A percentile compares a stretch with the other conserved stretches of the same genome.
Conservation (phyloP, 1,140 invertebrate species). For the Sarcophaga peregrina region DNA sequence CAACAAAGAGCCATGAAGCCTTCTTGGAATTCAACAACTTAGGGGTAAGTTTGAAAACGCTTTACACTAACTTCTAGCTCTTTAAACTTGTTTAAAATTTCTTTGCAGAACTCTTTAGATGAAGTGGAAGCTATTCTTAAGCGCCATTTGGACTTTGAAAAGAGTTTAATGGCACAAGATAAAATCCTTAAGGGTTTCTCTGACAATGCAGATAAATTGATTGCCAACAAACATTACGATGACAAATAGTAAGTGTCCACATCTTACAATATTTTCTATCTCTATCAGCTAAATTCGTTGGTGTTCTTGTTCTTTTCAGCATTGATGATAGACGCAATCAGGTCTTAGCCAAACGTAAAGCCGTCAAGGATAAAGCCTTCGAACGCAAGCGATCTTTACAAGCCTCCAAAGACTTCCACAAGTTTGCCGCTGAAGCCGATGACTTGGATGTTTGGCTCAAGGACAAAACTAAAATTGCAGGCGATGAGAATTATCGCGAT, state of each 20-base stretch:
- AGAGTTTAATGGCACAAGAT: slow-evolving; percentile 92
- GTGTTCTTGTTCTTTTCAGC: slow-evolving; percentile 64
- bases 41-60: slow-evolving; percentile 74
- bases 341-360: slow-evolving; percentile 78
- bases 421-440: slow-evolving; percentile 89
- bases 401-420: slow-evolving; percentile 83
- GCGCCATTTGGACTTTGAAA: slow-evolving; percentile 94
- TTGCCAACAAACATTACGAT: slow-evolving; percentile 88
- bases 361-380: slow-evolving; percentile 80
- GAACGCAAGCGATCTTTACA: slow-evolving; percentile 78
- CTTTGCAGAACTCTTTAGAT: slow-evolving; percentile 85
- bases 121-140: slow-evolving; percentile 94
- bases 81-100: not conserved
- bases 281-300: not conserved
- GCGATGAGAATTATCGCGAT: slow-evolving; percentile 93
- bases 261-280: not conserved
- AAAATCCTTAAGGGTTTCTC: slow-evolving; percentile 88
- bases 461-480: slow-evolving; percentile 91
- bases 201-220: slow-evolving; percentile 87
- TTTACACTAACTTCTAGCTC: not conserved
- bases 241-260: slow-evolving; percentile 76
- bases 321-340: slow-evolving; percentile 81
- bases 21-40: slow-evolving; percentile 91
- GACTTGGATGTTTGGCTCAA: slow-evolving; percentile 90
- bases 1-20: slow-evolving; percentile 91